These are phyloP conservation scores for Hirtodrosophila histrioides DNA, from an alignment of 2,888 invertebrate species.

Conservation along the genomic window DNA sequence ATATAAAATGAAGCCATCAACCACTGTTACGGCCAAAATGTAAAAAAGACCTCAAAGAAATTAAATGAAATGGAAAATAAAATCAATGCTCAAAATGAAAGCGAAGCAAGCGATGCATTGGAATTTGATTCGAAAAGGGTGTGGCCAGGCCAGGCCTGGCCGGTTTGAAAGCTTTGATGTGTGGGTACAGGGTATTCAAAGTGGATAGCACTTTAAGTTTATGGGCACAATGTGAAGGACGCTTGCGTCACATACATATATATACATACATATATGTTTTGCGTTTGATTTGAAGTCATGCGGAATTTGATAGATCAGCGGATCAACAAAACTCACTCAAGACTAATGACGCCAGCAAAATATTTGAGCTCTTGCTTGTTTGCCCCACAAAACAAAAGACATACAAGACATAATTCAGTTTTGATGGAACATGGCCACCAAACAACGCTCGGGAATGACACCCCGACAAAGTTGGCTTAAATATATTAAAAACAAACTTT, in stretches of 20 bases:
- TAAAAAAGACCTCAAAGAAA: slow-evolving; percentile 43
- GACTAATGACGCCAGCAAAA: slow-evolving; percentile 41
- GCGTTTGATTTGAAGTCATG: slow-evolving; percentile 8
- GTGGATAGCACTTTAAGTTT: slow-evolving; percentile 8
- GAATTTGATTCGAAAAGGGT: slow-evolving; percentile 51
- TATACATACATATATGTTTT: not conserved
- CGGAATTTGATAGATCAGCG: slow-evolving; percentile 35
- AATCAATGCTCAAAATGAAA: slow-evolving; percentile 69
- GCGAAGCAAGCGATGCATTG: slow-evolving; percentile 51
- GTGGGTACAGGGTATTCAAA: slow-evolving; percentile 2
- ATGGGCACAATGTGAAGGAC: slow-evolving; percentile 35
- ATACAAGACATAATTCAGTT: slow-evolving; percentile 45
- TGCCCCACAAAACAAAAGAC: slow-evolving; percentile 25
- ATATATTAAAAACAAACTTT: slow-evolving; percentile 54
- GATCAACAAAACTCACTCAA: slow-evolving; percentile 41
- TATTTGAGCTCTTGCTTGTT: not conserved
- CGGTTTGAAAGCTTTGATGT: slow-evolving; percentile 5
- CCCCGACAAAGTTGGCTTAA: slow-evolving; percentile 45
- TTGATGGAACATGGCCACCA: slow-evolving; percentile 37
- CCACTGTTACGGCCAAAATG: slow-evolving; percentile 22
- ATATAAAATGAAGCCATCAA: slow-evolving; percentile 1
- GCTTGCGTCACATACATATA: slow-evolving; percentile 14
- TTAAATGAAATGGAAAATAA: slow-evolving; percentile 72
- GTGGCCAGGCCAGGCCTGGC: slow-evolving; percentile 30
- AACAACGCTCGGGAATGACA: slow-evolving; percentile 18